Base-by-base conservation (phyloP, 1,140 invertebrate genomes). In the Helicoverpa armigera region DNA sequence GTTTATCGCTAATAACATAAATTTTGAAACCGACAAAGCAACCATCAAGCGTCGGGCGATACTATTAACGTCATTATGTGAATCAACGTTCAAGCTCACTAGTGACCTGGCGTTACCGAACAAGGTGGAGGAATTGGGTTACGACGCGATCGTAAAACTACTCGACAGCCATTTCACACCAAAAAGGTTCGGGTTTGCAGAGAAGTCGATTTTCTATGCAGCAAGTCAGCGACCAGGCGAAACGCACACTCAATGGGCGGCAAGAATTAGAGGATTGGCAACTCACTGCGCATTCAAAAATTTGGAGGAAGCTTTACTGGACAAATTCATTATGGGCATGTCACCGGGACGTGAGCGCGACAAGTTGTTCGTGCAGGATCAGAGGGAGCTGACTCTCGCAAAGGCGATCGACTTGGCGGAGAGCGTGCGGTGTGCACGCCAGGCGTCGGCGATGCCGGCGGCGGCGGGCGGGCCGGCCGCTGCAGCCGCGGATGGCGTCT, bases 361-460 rank as follows among this genome's bases (percentile, higher is more conserved):
- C 10, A 83, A 84, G 12, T 58, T 87, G 18, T 87, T 87, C 65
- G 76, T 69, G n/a, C 75, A 85, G 35, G 61, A 80, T 16, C n/a
- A 50, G 53, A 12, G 48, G 50, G 74, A 23, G 11, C 63, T 87
- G 18, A 72, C 80, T 0, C 72, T 87, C 9, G 54, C 74, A 14
- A 87, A 85, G 76, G 85, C 82, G 14, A 53, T 85, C 18, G 80
- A 87, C 3, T 12, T 85, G 54, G 85, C 86, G n/a, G 81, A 87
- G 73, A 80, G 83, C 67, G 81, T 83, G 51, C 70, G 73, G n/a
- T 86, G 85, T 35, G 85, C 85, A 29, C 81, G 81, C 48, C 54
- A 43, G 10, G 83, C 69, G 5, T 54, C 83, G 58, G 16, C 69
- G 13, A 23, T 23, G 23, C 35, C 50, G 12, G 69, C 70, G 51